phyloP scores from a whole-genome alignment of 2,113 vertebrate genomes.

The Ailuropoda melanoleuca region DNA sequence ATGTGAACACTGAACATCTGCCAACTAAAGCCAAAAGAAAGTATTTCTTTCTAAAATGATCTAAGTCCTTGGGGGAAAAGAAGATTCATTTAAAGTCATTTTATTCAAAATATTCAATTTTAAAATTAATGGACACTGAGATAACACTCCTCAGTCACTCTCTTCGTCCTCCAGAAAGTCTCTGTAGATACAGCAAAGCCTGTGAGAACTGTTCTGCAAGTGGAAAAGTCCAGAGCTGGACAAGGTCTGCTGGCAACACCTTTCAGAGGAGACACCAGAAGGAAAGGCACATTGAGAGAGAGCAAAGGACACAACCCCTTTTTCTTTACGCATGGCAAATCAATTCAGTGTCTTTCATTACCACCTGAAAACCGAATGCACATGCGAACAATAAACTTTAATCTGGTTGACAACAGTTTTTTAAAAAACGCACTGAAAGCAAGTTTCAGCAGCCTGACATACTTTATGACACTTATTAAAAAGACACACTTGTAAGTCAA shows the following conservation, averaged over 20 bases:
- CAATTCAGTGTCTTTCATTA: slow-evolving; percentile 85
- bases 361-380: slow-evolving; percentile 78
- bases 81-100: not conserved
- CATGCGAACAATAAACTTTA: slow-evolving; percentile 84
- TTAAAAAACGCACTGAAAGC: slow-evolving; percentile 83
- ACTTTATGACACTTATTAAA: slow-evolving; percentile 87
- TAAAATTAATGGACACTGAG: not conserved
- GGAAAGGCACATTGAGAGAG: slow-evolving; percentile 81
- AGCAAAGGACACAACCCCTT: slow-evolving; percentile 75
- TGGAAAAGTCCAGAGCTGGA: not conserved
- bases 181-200: not conserved
- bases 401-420: slow-evolving; percentile 86
- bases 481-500: slow-evolving; percentile 86
- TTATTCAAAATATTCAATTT: not conserved
- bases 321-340: slow-evolving; percentile 78
- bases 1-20: not conserved
- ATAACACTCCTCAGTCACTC: not conserved
- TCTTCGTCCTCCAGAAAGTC: not conserved
- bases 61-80: not conserved
- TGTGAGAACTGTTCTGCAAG: fast-evolving
- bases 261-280: slow-evolving; percentile 26
- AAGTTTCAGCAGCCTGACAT: slow-evolving; percentile 83
- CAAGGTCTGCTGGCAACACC: not conserved
- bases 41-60: not conserved
- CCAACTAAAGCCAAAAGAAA: not conserved